Evolutionary conservation across 2,888 invertebrate genomes (phyloP).

Genomic region (Tipula helvola): DNA sequence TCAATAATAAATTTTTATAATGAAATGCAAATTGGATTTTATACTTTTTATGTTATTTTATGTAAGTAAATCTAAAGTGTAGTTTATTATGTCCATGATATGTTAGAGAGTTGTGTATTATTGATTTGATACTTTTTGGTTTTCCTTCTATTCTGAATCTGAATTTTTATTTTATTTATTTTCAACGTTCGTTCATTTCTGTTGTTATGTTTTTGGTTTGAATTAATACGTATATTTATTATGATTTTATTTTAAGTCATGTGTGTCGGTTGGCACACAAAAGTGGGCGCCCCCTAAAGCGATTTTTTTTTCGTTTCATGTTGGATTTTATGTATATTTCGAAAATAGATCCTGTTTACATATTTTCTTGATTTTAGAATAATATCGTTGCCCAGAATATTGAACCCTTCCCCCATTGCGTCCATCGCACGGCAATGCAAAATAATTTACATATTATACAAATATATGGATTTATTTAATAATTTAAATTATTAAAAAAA

Average conservation of each 20-base stretch:
- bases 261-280: not conserved
- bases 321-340: too few relatives aligned
- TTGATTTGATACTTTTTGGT: not conserved
- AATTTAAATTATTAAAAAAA: not conserved
- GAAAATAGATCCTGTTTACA: too few relatives aligned
- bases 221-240: not conserved
- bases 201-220: not conserved
- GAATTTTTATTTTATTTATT: not conserved
- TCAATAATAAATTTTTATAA: not conserved
- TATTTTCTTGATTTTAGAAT: too few relatives aligned
- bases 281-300: too few relatives aligned
- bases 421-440: not conserved
- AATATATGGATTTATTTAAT: not conserved
- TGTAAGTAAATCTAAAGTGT: not conserved
- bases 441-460: not conserved
- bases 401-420: not conserved
- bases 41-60: not conserved
- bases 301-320: too few relatives aligned
- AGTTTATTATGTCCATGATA: slow-evolving; percentile 4
- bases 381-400: too few relatives aligned
- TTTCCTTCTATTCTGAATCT: not conserved
- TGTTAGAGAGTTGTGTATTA: not conserved
- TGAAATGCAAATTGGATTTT: slow-evolving; percentile 4
- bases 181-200: not conserved
- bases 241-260: not conserved